These are phyloP conservation scores for Trichechus manatus DNA, from an alignment of 2,113 vertebrate genomes.

Conservation along the genomic window DNA sequence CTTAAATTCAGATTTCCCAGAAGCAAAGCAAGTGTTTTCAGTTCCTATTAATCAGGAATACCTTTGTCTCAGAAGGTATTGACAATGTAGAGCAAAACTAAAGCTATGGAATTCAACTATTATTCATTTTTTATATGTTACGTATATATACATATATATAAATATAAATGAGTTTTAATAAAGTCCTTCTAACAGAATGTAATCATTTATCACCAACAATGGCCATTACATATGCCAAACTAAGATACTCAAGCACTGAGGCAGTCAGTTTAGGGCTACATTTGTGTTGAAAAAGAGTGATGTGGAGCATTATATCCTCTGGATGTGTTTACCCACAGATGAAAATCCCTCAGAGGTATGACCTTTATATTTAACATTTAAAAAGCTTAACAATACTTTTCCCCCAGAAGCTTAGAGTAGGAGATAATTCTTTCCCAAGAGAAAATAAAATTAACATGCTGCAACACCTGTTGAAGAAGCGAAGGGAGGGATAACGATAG, in stretches of 20 bases:
- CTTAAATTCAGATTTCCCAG: background rate
- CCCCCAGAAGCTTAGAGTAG: background rate
- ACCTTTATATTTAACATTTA: slow-evolving; percentile 80
- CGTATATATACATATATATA: background rate
- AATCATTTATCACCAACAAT: background rate
- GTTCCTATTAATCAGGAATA: slow-evolving; percentile 34
- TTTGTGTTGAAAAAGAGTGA: slow-evolving; percentile 64
- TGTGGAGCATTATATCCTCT: background rate
- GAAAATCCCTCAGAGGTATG: slow-evolving; percentile 67
- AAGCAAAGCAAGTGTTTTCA: background rate
- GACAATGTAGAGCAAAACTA: background rate
- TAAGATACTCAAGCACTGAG: slow-evolving; percentile 19
- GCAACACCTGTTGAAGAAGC: background rate
- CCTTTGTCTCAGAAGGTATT: background rate
- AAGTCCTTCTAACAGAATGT: slow-evolving; percentile 24
- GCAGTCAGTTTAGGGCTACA: slow-evolving; percentile 51
- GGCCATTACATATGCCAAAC: slow-evolving; percentile 15
- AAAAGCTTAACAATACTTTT: slow-evolving; percentile 72
- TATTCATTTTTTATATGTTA: background rate
- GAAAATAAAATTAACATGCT: slow-evolving; percentile 74
- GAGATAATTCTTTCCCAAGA: slow-evolving; percentile 74
- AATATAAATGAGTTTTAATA: slow-evolving; percentile 17
- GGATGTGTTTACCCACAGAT: slow-evolving; percentile 73
- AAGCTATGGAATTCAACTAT: background rate
- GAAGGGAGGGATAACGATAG: slow-evolving; percentile 69